Evolutionary conservation across 2,888 invertebrate species (phyloP).

Genomic region (Nomada flava): DNA sequence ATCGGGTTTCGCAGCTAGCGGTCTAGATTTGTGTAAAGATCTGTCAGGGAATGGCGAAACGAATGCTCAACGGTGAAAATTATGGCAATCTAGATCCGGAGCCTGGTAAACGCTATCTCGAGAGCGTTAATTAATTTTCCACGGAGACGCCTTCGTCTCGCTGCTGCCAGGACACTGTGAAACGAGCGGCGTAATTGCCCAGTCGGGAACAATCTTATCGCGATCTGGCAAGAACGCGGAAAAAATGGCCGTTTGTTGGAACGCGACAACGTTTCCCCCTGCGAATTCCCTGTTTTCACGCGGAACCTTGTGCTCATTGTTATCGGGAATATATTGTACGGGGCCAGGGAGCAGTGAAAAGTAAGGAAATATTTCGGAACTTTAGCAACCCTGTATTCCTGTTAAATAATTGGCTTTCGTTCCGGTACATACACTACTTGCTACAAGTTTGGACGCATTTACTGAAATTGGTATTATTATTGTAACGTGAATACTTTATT

Average conservation of each 20-base stretch:
- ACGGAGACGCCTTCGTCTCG: constrained; percentile 17
- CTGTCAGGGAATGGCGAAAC: constrained; percentile 42
- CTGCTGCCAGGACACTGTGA: background rate
- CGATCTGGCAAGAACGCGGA: constrained; percentile 3
- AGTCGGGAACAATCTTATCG: constrained; percentile 30
- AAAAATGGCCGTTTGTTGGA: constrained; percentile 22
- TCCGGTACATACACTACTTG: no score
- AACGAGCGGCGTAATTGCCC: constrained; percentile 29
- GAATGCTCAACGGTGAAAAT: constrained; percentile 43
- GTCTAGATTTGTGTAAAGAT: constrained; percentile 58
- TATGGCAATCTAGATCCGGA: constrained; percentile 56
- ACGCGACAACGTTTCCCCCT: background rate
- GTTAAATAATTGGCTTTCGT: no score
- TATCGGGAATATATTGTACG: no score
- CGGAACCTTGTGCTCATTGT: background rate
- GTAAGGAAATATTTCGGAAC: no score
- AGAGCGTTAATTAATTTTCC: constrained; percentile 53
- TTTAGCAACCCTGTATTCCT: no score
- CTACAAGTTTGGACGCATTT: no score
- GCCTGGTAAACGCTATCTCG: constrained; percentile 42
- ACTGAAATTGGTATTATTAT: no score
- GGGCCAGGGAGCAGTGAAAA: no score
- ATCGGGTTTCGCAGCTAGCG: constrained; percentile 57
- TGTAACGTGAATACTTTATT: no score
- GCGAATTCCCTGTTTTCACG: background rate